Evolutionary conservation across 2,888 invertebrate genomes (phyloP), one percentile per base, ranked within the genome.

Genomic region (Panzeria rudis): DNA sequence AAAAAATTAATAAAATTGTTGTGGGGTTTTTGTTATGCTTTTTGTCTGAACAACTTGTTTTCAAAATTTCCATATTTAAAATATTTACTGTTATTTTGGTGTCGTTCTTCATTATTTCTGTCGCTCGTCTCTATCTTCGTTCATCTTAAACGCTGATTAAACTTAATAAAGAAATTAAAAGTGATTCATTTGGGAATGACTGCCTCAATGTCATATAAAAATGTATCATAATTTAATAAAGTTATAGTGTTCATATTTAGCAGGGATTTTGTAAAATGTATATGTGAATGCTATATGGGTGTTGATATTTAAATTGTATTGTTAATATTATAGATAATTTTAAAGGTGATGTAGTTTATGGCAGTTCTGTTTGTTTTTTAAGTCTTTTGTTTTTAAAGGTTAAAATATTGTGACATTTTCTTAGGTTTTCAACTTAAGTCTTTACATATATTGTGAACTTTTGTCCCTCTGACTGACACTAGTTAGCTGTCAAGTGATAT

Each of bases 11-110:
- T 69, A 13, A n/a, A 25, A 15, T 47, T 15, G 38, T 11, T 44
- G 15, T 44, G 38, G 69, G 23, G 25, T 38, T 54, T 54, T 54
- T 6, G 8, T 32, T 44, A 25, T 52, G 23, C 25, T 38, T 54
- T 54, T 54, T 6, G 8, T 32, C 1, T 41, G 29, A 20, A 66
- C 66, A 56, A 66, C 76, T 44, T 44, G 76, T 66, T 76, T 66
- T 17, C 0, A 20, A 66, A 76, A 66, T 66, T 66, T 76, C 66
- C 76, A 76, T 66, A 76, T 54, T 66, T 56, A 17, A 41, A 32
- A 29, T 44, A 15, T 41, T 76, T 32, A 56, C 32, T 41, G 41
- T 56, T 54, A 23, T 20, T 41, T 25, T 25, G 23, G 38, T 52
- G 25, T 56, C 38, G 29, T 13, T 15, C 15, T 44, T 17, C 17